These are phyloP conservation scores for Thalassophryne amazonica DNA, from an alignment of 2,797 vertebrate species.

Conservation along the genomic window DNA sequence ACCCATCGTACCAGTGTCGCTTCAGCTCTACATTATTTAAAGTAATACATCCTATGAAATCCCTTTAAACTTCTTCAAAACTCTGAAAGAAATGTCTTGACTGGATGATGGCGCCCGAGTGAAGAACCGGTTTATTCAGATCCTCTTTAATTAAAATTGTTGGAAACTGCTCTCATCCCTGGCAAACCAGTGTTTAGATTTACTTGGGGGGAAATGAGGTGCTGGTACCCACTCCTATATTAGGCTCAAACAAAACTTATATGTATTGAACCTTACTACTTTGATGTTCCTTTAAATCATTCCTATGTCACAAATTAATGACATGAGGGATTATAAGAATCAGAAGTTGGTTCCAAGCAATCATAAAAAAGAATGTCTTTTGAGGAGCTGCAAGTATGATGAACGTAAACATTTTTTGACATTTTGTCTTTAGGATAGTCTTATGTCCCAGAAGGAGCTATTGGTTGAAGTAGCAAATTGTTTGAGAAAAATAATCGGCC, in stretches of 20 bases:
- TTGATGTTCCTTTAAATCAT: too few species aligned
- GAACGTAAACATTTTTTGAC: conserved; percentile 60
- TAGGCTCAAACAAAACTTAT: conserved; percentile 1
- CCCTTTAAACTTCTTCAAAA: conserved; percentile 2
- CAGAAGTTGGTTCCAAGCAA: too few species aligned
- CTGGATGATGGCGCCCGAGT: background rate
- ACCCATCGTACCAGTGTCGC: background rate
- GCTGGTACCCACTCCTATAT: too few species aligned
- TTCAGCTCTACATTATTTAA: background rate
- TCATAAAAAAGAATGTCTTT: conserved; percentile 21
- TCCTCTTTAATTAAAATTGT: background rate
- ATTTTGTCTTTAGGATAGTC: conserved; percentile 47
- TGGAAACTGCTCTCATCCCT: conserved; percentile 10
- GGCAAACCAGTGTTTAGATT: conserved; percentile 4
- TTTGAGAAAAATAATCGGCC: conserved; percentile 46
- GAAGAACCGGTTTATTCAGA: conserved; percentile 2
- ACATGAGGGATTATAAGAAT: too few species aligned
- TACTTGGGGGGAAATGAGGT: too few species aligned
- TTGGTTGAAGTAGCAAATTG: conserved; percentile 26
- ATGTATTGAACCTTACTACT: conserved; percentile 22
- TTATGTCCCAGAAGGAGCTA: conserved; percentile 34
- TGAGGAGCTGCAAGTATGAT: conserved; percentile 31
- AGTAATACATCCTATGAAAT: background rate
- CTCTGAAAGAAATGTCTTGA: conserved; percentile 2
- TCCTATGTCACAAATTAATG: too few species aligned